Evolutionary conservation across 2,113 vertebrate genomes (phyloP).

Genomic region (Zeus faber): DNA sequence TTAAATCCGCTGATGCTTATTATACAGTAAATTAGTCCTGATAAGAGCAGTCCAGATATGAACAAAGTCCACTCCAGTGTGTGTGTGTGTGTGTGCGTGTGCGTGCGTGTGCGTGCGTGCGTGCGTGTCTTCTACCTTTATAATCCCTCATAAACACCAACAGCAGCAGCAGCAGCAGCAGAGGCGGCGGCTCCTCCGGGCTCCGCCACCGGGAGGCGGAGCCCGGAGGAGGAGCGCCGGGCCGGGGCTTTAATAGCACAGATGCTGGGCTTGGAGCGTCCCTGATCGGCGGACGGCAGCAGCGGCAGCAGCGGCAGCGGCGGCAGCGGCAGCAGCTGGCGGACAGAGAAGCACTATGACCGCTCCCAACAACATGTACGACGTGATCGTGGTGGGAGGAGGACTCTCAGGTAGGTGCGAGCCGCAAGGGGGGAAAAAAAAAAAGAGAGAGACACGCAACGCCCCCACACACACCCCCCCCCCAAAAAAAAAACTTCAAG

Average conservation of each 20-base stretch:
- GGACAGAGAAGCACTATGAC: conserved; percentile 72
- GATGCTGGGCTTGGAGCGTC: conserved; percentile 50
- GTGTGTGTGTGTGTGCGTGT: too few relatives aligned
- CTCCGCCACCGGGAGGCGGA: conserved; percentile 51
- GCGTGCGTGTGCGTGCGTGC: too few relatives aligned
- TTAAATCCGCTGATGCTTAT: too few relatives aligned
- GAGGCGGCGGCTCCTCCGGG: too few relatives aligned
- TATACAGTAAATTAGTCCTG: too few relatives aligned
- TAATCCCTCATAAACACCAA: neutral
- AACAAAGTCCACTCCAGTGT: too few relatives aligned
- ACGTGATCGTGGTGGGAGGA: conserved; percentile 88
- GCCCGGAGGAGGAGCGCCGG: conserved; percentile 42
- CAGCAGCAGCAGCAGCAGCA: neutral
- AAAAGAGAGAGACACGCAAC: neutral
- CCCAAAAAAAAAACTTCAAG: too few relatives aligned
- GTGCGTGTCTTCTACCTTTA: neutral
- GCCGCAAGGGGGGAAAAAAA: neutral
- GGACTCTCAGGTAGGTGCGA: conserved; percentile 88
- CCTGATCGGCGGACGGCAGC: conserved; percentile 28
- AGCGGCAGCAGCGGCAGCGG: conserved; percentile 9
- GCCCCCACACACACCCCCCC: too few relatives aligned
- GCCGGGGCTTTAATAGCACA: conserved; percentile 54
- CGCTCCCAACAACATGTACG: conserved; percentile 73
- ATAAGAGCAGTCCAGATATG: too few relatives aligned
- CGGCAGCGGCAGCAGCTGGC: neutral